Conservation (phyloP, 2,797 vertebrate genomes). For the Salarias fasciatus region DNA sequence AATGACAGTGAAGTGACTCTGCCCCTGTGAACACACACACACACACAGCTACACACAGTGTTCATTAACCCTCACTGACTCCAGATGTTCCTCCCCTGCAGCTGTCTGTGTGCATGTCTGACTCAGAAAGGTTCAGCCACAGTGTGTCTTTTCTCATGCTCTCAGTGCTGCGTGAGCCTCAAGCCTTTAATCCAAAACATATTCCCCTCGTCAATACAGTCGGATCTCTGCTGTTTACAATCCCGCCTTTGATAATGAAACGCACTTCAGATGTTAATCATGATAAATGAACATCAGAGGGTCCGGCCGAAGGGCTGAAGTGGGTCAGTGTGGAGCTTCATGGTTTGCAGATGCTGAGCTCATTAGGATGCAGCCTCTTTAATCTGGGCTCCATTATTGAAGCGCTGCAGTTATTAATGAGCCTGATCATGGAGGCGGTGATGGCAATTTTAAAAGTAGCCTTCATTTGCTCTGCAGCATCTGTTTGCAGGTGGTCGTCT, state of each 20-base stretch:
- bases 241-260: conserved; percentile 50
- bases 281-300: conserved; percentile 65
- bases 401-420: conserved; percentile 49
- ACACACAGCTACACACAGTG: too few species aligned
- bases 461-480: conserved; percentile 22
- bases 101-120: conserved; percentile 6
- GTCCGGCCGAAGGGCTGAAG: conserved; percentile 37
- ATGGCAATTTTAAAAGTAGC: conserved; percentile 32
- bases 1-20: conserved; percentile 10
- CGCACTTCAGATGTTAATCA: conserved; percentile 37
- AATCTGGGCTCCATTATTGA: conserved; percentile 44
- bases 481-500: too few species aligned
- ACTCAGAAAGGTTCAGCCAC: background rate
- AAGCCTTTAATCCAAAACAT: conserved; percentile 30
- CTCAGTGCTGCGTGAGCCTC: too few species aligned
- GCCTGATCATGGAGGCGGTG: conserved; percentile 19
- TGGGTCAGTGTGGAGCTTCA: conserved; percentile 50
- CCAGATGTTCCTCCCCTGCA: background rate
- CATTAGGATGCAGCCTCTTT: conserved; percentile 61
- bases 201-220: conserved; percentile 16
- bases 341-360: too few species aligned
- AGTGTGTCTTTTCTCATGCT: background rate
- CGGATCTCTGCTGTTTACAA: conserved; percentile 19
- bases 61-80: too few species aligned
- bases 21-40: conserved; percentile 28